Conservation (phyloP, 1,140 invertebrate species). For the Drosophila sucinea region DNA sequence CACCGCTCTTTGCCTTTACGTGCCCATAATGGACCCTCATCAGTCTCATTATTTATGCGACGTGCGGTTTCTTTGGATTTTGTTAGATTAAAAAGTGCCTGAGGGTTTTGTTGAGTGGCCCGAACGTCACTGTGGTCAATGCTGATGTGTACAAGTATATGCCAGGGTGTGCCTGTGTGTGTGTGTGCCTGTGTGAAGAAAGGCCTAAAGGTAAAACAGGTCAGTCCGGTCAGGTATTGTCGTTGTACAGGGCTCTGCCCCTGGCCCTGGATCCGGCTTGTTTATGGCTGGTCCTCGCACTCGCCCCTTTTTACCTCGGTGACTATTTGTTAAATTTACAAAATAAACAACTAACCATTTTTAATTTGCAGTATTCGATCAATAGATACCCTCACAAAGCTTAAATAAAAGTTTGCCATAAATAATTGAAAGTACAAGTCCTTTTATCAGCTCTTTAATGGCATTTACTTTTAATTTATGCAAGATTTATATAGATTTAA, state of each 20-base stretch:
- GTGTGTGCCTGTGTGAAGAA: conserved; percentile 28
- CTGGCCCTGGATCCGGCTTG: conserved; percentile 53
- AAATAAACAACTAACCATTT: conserved; percentile 50
- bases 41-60: conserved; percentile 82
- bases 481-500: too few relatives aligned
- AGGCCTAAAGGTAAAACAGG: conserved; percentile 69
- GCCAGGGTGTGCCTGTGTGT: conserved; percentile 8
- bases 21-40: conserved; percentile 81
- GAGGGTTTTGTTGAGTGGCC: conserved; percentile 78
- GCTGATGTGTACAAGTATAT: conserved; percentile 23
- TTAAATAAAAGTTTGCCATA: neutral
- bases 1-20: conserved; percentile 57
- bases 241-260: conserved; percentile 42
- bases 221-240: conserved; percentile 75
- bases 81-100: conserved; percentile 82
- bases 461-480: too few relatives aligned
- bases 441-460: too few relatives aligned
- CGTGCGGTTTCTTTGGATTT: conserved; percentile 82
- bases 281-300: conserved; percentile 71
- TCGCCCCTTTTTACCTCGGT: conserved; percentile 70
- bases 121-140: conserved; percentile 70
- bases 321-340: conserved; percentile 81
- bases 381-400: conserved; percentile 36
- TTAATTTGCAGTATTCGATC: conserved; percentile 37
- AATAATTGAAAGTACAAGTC: neutral